phyloP scores from a whole-genome alignment of 2,888 invertebrate species.

The Troilus luridus region DNA sequence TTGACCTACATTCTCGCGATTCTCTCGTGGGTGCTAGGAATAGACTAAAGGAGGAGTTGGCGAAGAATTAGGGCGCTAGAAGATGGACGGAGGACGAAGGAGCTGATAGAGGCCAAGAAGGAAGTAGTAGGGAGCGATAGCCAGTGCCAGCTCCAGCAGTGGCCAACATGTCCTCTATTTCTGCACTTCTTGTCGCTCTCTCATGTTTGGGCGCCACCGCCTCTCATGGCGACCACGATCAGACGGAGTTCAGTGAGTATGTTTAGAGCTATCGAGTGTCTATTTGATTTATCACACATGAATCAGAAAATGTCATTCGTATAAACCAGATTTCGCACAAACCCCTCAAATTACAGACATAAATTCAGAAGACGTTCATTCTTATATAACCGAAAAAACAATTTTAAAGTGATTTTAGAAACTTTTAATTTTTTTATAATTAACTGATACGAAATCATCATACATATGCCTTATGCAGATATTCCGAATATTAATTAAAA shows the following conservation, averaged over 20 bases:
- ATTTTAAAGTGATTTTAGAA: too few relatives aligned
- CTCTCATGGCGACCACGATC: neutral
- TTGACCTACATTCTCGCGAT: neutral
- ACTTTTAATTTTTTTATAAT: too few relatives aligned
- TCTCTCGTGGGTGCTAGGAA: neutral
- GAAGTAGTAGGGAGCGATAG: neutral
- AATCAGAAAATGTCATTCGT: neutral
- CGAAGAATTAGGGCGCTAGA: neutral
- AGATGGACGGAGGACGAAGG: neutral
- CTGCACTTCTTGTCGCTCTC: neutral
- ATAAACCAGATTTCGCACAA: too few relatives aligned
- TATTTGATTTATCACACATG: neutral
- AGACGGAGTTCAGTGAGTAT: constrained; percentile 13
- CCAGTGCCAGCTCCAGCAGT: neutral
- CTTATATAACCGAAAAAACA: too few relatives aligned
- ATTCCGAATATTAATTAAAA: too few relatives aligned
- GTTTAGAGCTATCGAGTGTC: neutral
- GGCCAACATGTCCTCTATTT: neutral
- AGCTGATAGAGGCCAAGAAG: neutral
- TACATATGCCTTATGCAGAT: too few relatives aligned
- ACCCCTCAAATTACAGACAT: too few relatives aligned
- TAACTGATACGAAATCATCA: too few relatives aligned
- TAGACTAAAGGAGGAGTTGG: neutral
- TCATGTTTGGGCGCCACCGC: neutral
- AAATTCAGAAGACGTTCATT: too few relatives aligned